Conservation (phyloP, 2,888 invertebrate species). For the Diplazon laetatorius region DNA sequence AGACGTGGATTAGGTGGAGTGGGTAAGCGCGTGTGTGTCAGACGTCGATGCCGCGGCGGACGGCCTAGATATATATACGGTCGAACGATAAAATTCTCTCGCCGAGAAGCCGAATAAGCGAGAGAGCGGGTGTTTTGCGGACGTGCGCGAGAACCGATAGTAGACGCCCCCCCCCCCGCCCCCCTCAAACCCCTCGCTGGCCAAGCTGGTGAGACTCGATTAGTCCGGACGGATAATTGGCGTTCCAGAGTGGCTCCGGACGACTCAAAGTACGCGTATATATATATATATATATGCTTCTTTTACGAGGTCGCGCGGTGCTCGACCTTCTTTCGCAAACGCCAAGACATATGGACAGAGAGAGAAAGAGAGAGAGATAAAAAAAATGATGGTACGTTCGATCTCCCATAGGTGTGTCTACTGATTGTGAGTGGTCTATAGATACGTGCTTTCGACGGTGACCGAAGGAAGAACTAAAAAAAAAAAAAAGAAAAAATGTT, state of each 20-base stretch:
- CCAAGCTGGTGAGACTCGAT: conserved; percentile 50
- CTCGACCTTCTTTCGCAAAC: conserved; percentile 51
- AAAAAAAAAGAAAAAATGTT: no score
- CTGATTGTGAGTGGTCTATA: no score
- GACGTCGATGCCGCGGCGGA: conserved; percentile 16
- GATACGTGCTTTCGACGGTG: conserved; percentile 10
- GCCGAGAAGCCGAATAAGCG: conserved; percentile 33
- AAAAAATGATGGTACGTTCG: no score
- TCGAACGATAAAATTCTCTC: conserved; percentile 35
- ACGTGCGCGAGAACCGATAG: neutral
- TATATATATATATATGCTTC: conserved; percentile 19
- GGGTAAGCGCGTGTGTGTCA: neutral
- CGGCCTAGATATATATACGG: conserved; percentile 47
- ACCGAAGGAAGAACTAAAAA: neutral
- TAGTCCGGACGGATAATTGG: conserved; percentile 53
- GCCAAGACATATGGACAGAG: conserved; percentile 13
- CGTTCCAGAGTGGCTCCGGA: conserved; percentile 24
- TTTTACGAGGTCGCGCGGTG: conserved; percentile 28
- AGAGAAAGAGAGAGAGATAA: no score
- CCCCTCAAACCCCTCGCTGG: no score
- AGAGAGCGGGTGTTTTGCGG: neutral
- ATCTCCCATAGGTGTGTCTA: neutral
- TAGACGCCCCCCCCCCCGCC: no score
- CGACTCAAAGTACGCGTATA: conserved; percentile 11
- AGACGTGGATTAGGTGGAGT: conserved; percentile 7